Percentiles rank a stretch among this genome's conserved stretches.
phyloP scores from a whole-genome alignment of 2,797 vertebrate genomes.

The Zenarchopterus dispar region DNA sequence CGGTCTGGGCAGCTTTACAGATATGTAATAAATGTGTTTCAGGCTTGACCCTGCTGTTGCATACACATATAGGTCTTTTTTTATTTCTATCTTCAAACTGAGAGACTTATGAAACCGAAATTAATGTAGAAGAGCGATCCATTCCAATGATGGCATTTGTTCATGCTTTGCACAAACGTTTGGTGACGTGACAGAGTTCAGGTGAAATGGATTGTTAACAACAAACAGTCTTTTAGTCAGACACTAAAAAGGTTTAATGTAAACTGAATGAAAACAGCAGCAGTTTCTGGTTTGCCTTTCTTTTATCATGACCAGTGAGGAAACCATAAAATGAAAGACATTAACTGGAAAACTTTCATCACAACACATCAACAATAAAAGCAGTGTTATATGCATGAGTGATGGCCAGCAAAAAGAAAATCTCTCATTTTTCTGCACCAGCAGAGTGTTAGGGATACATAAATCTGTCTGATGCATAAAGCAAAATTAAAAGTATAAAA shows the following conservation, averaged over 20 bases:
- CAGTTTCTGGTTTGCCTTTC: no score
- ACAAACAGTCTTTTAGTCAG: neutral
- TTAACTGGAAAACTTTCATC: no score
- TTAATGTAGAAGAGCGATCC: neutral
- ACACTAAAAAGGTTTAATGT: no score
- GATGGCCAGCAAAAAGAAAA: no score
- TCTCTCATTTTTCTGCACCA: no score
- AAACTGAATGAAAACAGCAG: no score
- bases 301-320: no score
- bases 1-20: slow-evolving; percentile 33
- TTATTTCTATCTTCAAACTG: slow-evolving; percentile 9
- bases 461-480: neutral
- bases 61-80: neutral
- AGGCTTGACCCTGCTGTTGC: slow-evolving; percentile 13
- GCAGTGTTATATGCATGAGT: no score
- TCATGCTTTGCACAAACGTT: neutral
- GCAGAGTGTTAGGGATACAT: no score
- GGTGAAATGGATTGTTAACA: neutral
- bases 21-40: slow-evolving; percentile 36
- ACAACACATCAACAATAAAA: no score
- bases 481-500: slow-evolving; percentile 10
- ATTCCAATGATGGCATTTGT: neutral
- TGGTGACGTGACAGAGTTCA: neutral
- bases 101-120: neutral
- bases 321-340: no score